phyloP scores from a whole-genome alignment of 1,140 invertebrate genomes.

The Antheraea mylitta region DNA sequence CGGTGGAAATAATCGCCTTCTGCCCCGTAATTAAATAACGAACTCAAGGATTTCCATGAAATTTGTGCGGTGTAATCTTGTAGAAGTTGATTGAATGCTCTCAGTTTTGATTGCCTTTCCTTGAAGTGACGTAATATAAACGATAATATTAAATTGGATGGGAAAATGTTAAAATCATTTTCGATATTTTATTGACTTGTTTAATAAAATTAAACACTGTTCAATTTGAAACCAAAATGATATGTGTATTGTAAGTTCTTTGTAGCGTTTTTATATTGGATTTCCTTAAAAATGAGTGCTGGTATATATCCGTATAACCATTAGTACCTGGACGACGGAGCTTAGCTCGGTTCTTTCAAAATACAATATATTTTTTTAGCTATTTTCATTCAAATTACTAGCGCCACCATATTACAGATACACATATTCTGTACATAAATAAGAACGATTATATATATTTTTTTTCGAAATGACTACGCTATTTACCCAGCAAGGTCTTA shows the following conservation, averaged over 20 bases:
- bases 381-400: no score
- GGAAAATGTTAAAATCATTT: neutral
- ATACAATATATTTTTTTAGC: no score
- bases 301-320: no score
- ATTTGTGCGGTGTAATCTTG: conserved; percentile 1
- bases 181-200: neutral
- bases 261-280: no score
- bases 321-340: no score
- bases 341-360: no score
- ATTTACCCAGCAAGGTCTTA: no score
- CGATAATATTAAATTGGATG: neutral
- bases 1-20: neutral
- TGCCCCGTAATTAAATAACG: neutral
- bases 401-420: no score
- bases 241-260: neutral
- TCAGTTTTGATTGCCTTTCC: conserved; percentile 2
- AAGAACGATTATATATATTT: no score
- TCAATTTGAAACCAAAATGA: neutral
- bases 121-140: neutral
- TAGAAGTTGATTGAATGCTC: conserved; percentile 1
- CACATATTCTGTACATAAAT: no score
- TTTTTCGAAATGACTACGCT: no score
- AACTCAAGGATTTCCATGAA: conserved; percentile 1
- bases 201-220: neutral
- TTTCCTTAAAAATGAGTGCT: no score